Base-by-base conservation (phyloP, 2,797 vertebrate species). In the Saxicola maurus region DNA sequence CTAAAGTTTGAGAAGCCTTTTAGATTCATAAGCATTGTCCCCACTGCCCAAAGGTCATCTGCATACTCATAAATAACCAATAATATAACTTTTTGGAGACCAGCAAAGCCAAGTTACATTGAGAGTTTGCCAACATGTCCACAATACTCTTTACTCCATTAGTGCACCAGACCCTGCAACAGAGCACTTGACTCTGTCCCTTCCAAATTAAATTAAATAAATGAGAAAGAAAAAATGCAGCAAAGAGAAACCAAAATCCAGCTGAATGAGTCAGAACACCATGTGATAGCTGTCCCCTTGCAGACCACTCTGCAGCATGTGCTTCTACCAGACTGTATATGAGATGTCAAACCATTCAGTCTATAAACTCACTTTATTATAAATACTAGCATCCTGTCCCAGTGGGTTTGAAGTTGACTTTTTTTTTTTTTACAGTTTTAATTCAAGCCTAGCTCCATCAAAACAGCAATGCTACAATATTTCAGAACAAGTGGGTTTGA, bases 11-110 rank as follows among this genome's bases (percentile, higher is more conserved):
- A 0, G 1, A 90, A 93, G 92, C 37, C 59, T 88, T 95, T 90
- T 90, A 94, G 82, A 80, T 94, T 86, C 90, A 93, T 90, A 95
- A 95, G 95, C 91, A 90, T 93, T 95, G 92, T 67, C 81, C 79
- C 64, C 71, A 56, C 92, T 80, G 83, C 79, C 40, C 72, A 94
- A 79, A 95, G 90, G 92, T 95, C 94, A 95, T 82, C 81, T 2
- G 1, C 90, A 93, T 95, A 90, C 67, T 94, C 92, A 92, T 91
- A 94, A 92, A 91, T 91, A 96, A 93, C 67, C 73, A 84, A 87
- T 90, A 94, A 92, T 86, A 92, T 86, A 91, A 93, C 67, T 89
- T 94, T 84, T 67, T 56, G 69, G 90, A 94, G 78, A 88, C 23
- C 45, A 87, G 73, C 21, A 4, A 90, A 92, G 94, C 91, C 92